phyloP scores from a whole-genome alignment of 2,888 invertebrate species.

The Miltochrista miniata region DNA sequence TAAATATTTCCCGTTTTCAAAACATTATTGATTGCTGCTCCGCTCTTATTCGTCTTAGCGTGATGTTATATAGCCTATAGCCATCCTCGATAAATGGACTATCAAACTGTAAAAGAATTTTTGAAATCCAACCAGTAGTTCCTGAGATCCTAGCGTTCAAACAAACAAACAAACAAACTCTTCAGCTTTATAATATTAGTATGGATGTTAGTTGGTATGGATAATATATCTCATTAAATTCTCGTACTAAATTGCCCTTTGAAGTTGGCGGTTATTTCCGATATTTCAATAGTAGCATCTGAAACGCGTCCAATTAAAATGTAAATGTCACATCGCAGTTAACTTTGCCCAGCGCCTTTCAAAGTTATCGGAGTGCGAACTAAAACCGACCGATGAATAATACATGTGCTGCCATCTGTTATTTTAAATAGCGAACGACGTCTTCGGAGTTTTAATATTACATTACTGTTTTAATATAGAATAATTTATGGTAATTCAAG shows the following conservation, averaged over 20 bases:
- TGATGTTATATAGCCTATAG: no score
- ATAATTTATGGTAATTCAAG: conserved; percentile 40
- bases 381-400: conserved; percentile 66
- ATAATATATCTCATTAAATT: no score
- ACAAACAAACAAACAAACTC: no score
- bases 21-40: no score
- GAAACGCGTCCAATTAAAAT: conserved; percentile 65
- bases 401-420: conserved; percentile 69
- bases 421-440: conserved; percentile 64
- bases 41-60: no score
- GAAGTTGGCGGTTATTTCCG: conserved; percentile 2
- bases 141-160: no score
- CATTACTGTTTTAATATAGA: conserved; percentile 46
- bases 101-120: no score
- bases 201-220: no score
- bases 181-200: no score
- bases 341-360: conserved; percentile 49
- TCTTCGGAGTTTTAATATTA: conserved; percentile 60
- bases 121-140: no score
- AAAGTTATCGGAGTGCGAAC: conserved; percentile 62
- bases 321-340: conserved; percentile 58
- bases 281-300: conserved; percentile 37
- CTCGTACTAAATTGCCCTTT: not conserved
- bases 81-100: no score
- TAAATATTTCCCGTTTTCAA: no score